A percentile compares a stretch with the other conserved stretches of the same genome.
Conservation (phyloP, 2,888 invertebrate species). For the Ectemnius continuus region DNA sequence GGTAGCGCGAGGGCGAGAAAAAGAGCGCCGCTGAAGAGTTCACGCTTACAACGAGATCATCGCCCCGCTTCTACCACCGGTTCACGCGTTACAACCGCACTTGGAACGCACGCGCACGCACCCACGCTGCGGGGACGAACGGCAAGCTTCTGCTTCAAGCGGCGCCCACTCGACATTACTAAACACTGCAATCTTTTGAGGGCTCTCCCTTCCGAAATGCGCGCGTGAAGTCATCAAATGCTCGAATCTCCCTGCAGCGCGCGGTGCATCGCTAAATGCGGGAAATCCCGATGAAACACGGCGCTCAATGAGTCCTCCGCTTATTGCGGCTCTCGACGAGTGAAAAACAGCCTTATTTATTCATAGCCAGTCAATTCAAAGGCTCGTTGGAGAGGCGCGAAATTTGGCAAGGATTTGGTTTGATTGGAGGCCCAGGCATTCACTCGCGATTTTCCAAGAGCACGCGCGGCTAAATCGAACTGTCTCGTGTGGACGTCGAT, state of each 20-base stretch:
- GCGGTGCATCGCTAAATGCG: too few species aligned
- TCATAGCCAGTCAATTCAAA: too few species aligned
- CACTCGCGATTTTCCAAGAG: background rate
- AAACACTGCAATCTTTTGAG: too few species aligned
- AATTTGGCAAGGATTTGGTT: too few species aligned
- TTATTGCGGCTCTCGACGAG: too few species aligned
- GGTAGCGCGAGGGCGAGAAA: slow-evolving; percentile 13
- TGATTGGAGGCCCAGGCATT: background rate
- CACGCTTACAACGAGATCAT: slow-evolving; percentile 47
- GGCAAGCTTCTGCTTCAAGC: slow-evolving; percentile 24
- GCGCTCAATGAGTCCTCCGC: too few species aligned
- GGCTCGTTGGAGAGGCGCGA: too few species aligned
- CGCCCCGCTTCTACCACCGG: slow-evolving; percentile 20
- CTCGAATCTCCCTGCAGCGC: too few species aligned
- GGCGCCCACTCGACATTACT: background rate
- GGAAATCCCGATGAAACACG: too few species aligned
- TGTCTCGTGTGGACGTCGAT: background rate
- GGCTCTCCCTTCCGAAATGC: too few species aligned
- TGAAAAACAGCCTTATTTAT: too few species aligned
- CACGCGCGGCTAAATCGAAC: background rate
- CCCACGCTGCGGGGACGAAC: slow-evolving; percentile 26
- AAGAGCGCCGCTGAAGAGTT: slow-evolving; percentile 26
- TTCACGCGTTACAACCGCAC: slow-evolving; percentile 32
- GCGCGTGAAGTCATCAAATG: too few species aligned
- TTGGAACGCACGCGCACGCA: slow-evolving; percentile 9